A percentile compares a stretch with the other conserved stretches of the same genome.
Evolutionary conservation across 53 echinoderm and acorn worm genomes (phyloP).

Genomic region (Stichopus horrens): DNA sequence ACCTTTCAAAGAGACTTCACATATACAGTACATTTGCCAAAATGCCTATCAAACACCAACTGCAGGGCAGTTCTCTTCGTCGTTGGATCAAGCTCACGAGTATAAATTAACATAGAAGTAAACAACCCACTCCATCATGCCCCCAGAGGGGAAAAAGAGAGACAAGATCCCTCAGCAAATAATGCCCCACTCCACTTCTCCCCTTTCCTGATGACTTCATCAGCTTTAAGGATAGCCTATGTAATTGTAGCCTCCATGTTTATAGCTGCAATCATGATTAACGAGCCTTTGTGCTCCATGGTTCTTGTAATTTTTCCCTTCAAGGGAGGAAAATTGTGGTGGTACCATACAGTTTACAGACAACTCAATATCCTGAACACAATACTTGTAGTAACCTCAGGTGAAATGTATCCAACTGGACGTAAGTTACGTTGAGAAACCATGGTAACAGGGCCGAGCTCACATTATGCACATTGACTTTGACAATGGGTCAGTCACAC

Average conservation of each 20-base stretch:
- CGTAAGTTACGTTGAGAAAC: too few species aligned
- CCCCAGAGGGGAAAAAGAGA: neutral
- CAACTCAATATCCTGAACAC: too few species aligned
- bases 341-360: too few species aligned
- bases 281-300: slow-evolving; percentile 6
- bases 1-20: too few species aligned
- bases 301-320: too few species aligned
- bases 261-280: slow-evolving; percentile 10
- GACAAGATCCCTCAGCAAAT: neutral
- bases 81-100: neutral
- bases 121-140: neutral
- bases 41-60: neutral
- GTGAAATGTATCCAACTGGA: too few species aligned
- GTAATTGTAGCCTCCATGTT: neutral
- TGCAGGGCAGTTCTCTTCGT: slow-evolving; percentile 19
- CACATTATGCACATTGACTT: too few species aligned
- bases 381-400: too few species aligned
- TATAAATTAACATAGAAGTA: neutral
- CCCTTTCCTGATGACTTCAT: neutral
- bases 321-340: too few species aligned
- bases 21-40: neutral
- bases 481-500: too few species aligned
- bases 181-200: slow-evolving; percentile 20
- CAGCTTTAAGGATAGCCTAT: neutral
- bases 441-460: too few species aligned